phyloP scores from a whole-genome alignment of 2,888 invertebrate species.

The Erebia epiphron region DNA sequence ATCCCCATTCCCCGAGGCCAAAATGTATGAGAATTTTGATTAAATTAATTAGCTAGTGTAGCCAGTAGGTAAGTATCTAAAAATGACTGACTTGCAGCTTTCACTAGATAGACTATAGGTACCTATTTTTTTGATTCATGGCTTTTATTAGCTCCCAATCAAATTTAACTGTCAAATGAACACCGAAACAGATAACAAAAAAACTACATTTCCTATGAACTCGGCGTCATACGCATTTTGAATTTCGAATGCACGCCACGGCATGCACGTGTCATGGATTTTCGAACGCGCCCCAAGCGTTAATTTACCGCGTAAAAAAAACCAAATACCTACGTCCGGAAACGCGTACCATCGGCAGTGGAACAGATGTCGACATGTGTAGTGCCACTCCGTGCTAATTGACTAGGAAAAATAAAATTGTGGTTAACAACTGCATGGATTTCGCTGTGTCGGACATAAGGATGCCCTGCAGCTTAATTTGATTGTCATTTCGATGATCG shows the following conservation, averaged over 20 bases:
- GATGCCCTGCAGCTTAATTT: constrained; percentile 3
- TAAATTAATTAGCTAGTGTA: too few species aligned
- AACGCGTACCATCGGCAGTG: constrained; percentile 71
- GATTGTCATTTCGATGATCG: background rate
- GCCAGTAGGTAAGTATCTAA: too few species aligned
- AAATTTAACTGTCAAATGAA: background rate
- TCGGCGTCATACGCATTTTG: constrained; percentile 21
- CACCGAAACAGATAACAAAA: constrained; percentile 6
- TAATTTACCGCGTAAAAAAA: constrained; percentile 68
- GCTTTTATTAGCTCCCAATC: background rate
- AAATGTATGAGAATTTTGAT: too few species aligned
- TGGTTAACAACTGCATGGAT: constrained; percentile 40
- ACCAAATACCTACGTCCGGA: constrained; percentile 64
- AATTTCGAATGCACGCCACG: constrained; percentile 47
- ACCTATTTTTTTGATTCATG: background rate
- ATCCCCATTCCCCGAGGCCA: too few species aligned
- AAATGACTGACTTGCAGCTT: too few species aligned
- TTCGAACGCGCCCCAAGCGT: constrained; percentile 60
- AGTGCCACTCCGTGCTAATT: constrained; percentile 66
- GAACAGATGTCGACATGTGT: constrained; percentile 81
- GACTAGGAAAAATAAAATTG: constrained; percentile 67
- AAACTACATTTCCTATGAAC: constrained; percentile 16
- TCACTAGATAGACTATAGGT: background rate
- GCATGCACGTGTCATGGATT: constrained; percentile 53
- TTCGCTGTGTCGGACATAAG: constrained; percentile 14